Evolutionary conservation across 2,797 vertebrate genomes (phyloP), one percentile per base, ranked within the genome.

Genomic region (Moxostoma hubbsi): DNA sequence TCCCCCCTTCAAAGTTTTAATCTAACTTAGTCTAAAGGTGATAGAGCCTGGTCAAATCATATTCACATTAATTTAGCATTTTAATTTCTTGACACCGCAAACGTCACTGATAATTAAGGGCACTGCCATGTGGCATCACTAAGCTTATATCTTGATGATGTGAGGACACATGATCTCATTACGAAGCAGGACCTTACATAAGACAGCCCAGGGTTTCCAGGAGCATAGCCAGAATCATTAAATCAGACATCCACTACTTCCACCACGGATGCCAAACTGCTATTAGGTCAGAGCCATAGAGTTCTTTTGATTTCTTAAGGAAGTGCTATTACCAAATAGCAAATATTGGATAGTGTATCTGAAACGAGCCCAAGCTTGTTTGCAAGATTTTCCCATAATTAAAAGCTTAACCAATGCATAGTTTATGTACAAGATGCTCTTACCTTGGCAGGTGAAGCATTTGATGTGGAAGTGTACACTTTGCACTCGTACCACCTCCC

Each of bases 401-500:
- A 63, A 63, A 63, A 66, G 13, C 49, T 12, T 9, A 73, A 49
- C 11, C 43, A 36, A 45, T 24, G 7, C 8, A 9, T 10, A 46
- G 62, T 43, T 46, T 4, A 46, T 9, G 13, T 46, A 6, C 2
- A 4, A 58, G 3, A 47, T 9, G 50, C 15, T 87, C 95, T 92
- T 97, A 99, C 98, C 96, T 91, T 98, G 96, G 90, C 98, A 99
- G 90, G 97, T 99, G 95, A 99, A 99, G 90, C 98, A 99, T 90
- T 96, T 95, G 91, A 99, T 96, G 84, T 99, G 98, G 88, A 99
- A 99, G 91, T 99, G 98, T 79, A 95, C 96, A 68, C 94, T 96
- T 89, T 98, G 97, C 75, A 99, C 98, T 0, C 98, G 95, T 13
- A 99, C 97, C 85, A 99, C 98, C 89, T 99, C 98, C 9, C 98